Evolutionary conservation across 2,113 vertebrate species (phyloP).

Genomic region (Castor canadensis): DNA sequence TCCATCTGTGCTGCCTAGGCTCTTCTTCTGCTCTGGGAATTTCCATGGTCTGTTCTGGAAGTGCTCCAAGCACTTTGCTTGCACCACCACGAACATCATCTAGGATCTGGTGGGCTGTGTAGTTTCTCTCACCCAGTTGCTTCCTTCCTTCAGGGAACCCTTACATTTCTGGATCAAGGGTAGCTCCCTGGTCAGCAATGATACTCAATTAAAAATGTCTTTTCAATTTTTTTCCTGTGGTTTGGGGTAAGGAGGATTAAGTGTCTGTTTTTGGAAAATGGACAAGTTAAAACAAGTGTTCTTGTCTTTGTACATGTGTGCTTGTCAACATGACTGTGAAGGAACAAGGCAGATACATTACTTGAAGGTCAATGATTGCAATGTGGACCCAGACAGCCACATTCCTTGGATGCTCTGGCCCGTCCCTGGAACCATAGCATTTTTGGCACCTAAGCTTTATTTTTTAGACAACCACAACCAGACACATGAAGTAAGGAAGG

Average conservation of each 20-base stretch:
- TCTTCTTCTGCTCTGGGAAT: no score
- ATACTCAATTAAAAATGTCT: not conserved
- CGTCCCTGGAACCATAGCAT: not conserved
- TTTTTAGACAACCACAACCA: not conserved
- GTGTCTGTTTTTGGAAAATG: not conserved
- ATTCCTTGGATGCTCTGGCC: not conserved
- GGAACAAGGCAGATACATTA: no score
- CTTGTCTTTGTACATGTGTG: not conserved
- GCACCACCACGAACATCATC: not conserved
- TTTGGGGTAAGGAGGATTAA: not conserved
- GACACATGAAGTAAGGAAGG: not conserved
- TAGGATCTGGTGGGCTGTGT: not conserved
- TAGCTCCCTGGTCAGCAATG: not conserved
- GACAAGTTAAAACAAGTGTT: not conserved
- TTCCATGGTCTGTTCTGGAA: accelerated
- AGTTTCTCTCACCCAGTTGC: not conserved
- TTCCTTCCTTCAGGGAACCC: not conserved
- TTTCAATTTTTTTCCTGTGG: not conserved
- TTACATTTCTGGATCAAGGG: not conserved
- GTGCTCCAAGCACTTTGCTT: accelerated
- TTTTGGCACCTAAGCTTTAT: not conserved
- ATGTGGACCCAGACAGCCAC: no score
- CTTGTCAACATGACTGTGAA: not conserved
- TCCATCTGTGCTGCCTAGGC: not conserved
- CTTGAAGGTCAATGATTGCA: not conserved